Conservation (phyloP, 2,888 invertebrate genomes). For the Chrysolina haemoptera region DNA sequence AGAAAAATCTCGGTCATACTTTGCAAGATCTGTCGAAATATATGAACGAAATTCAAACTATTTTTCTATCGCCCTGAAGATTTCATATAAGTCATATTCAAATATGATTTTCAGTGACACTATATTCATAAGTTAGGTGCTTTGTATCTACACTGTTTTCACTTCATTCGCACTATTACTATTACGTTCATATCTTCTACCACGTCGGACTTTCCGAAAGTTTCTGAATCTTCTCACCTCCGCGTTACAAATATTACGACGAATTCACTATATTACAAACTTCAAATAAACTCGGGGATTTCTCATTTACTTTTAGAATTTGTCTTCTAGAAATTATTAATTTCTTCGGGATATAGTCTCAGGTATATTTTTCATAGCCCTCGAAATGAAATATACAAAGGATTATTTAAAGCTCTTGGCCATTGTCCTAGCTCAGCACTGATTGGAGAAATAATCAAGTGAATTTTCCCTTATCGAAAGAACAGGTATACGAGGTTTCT, state of each 20-base stretch:
- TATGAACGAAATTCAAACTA: not conserved
- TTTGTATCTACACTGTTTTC: conserved; percentile 64
- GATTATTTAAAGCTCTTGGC: conserved; percentile 58
- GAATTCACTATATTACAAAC: conserved; percentile 45
- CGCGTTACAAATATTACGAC: conserved; percentile 38
- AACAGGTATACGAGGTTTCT: conserved; percentile 47
- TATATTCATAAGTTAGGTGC: conserved; percentile 64
- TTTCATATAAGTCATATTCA: conserved; percentile 58
- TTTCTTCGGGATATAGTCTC: conserved; percentile 62
- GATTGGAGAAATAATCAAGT: conserved; percentile 37
- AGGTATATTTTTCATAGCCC: conserved; percentile 61
- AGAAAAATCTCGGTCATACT: not conserved
- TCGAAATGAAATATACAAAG: conserved; percentile 42
- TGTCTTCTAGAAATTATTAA: conserved; percentile 52
- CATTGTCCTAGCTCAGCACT: conserved; percentile 48
- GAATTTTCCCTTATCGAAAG: conserved; percentile 50
- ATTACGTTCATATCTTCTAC: conserved; percentile 45
- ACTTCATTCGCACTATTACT: conserved; percentile 56
- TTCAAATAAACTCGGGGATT: conserved; percentile 50
- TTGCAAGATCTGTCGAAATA: not conserved
- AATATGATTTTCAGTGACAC: conserved; percentile 65
- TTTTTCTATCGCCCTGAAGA: conserved; percentile 54
- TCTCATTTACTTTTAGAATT: conserved; percentile 49
- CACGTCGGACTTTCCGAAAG: conserved; percentile 43
- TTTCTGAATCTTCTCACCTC: conserved; percentile 41